A percentile compares a stretch with the other conserved stretches of the same genome.
Conservation (phyloP, 2,888 invertebrate genomes). For the Helobdella robusta region DNA sequence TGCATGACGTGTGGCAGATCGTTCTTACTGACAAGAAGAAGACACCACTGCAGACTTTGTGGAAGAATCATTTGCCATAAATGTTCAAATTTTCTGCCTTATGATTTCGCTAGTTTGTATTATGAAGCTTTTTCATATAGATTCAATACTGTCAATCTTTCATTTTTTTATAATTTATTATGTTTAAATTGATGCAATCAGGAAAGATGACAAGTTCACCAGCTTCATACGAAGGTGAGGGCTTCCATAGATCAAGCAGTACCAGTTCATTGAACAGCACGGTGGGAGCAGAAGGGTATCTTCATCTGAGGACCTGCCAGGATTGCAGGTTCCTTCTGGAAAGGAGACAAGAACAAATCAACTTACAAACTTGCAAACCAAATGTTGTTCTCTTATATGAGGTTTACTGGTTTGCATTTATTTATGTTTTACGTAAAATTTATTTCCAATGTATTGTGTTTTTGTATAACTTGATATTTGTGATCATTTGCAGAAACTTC, state of each 20-base stretch:
- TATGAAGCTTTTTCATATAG: neutral
- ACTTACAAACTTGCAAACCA: conserved; percentile 62
- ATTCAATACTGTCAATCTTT: neutral
- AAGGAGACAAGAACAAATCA: conserved; percentile 66
- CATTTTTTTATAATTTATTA: neutral
- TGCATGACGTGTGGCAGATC: conserved; percentile 83
- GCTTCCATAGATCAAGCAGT: conserved; percentile 50
- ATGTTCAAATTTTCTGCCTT: conserved; percentile 74
- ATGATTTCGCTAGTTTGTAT: conserved; percentile 59
- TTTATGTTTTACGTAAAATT: neutral
- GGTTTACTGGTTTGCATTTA: conserved; percentile 35
- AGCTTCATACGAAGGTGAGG: conserved; percentile 41
- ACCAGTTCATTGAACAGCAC: conserved; percentile 54
- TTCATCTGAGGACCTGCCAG: conserved; percentile 50
- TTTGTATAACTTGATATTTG: neutral
- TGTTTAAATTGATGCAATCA: conserved; percentile 36
- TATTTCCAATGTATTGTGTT: neutral
- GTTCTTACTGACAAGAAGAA: conserved; percentile 72
- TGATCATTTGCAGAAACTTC: conserved; percentile 55
- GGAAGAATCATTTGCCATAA: conserved; percentile 85
- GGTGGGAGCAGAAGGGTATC: conserved; percentile 58
- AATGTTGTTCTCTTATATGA: conserved; percentile 69
- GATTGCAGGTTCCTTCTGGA: conserved; percentile 59
- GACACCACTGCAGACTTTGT: conserved; percentile 88
- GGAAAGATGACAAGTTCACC: conserved; percentile 57